Conservation (phyloP, 2,113 vertebrate genomes). For the Forbesichthys papilliferus region DNA sequence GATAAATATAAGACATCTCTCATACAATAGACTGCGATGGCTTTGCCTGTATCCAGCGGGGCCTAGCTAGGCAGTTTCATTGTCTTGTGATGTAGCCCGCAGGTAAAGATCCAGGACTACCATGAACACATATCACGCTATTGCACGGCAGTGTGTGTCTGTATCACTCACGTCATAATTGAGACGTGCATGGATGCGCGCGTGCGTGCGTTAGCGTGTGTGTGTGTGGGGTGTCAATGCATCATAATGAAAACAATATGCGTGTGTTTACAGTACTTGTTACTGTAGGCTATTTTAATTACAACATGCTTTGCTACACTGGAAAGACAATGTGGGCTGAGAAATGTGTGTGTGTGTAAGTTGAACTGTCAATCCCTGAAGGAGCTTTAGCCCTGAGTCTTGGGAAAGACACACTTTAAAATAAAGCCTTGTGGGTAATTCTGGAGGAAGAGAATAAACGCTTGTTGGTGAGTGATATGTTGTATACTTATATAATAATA, state of each 20-base stretch:
- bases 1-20: not conserved
- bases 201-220: not conserved
- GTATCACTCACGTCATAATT: not conserved
- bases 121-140: no score
- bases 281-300: no score
- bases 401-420: not conserved
- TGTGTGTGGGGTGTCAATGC: not conserved
- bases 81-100: no score
- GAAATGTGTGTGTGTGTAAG: not conserved
- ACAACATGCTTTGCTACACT: no score
- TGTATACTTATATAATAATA: not conserved
- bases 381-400: not conserved
- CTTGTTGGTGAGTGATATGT: not conserved
- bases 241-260: no score
- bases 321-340: no score
- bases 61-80: no score
- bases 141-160: not conserved
- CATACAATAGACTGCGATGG: no score
- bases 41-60: no score
- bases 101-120: no score
- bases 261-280: not conserved
- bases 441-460: no score
- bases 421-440: not conserved
- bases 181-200: not conserved
- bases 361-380: not conserved